Conservation (phyloP, 2,888 invertebrate genomes). For the Thelaira solivaga region DNA sequence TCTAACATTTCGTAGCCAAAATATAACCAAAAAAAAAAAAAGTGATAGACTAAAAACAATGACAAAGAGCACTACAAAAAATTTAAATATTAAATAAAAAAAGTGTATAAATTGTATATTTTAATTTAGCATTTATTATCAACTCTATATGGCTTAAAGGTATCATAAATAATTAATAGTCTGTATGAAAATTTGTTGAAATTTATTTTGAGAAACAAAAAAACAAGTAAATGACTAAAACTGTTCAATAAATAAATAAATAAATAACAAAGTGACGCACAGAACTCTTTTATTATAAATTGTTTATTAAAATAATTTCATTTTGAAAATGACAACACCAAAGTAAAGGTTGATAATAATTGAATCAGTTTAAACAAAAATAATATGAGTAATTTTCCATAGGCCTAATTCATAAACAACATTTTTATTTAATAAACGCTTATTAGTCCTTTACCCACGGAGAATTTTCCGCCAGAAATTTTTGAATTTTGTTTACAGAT, state of each 20-base stretch:
- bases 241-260: slow-evolving; percentile 6
- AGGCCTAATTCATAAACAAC: too few species aligned
- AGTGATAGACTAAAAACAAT: not conserved
- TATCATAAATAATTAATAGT: slow-evolving; percentile 55
- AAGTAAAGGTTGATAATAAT: not conserved
- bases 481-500: too few species aligned
- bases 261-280: slow-evolving; percentile 32
- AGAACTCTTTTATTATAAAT: slow-evolving; percentile 32
- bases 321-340: not conserved
- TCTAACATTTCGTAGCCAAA: slow-evolving; percentile 15
- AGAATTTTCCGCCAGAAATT: too few species aligned
- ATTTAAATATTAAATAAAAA: not conserved
- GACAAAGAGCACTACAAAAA: not conserved
- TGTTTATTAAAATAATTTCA: slow-evolving; percentile 13
- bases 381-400: too few species aligned
- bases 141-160: slow-evolving; percentile 35
- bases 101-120: slow-evolving; percentile 19
- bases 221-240: too few species aligned
- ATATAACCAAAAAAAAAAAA: not conserved
- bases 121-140: slow-evolving; percentile 30
- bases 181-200: slow-evolving; percentile 36
- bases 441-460: too few species aligned
- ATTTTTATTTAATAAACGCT: too few species aligned
- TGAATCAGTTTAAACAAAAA: not conserved
- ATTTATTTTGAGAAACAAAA: slow-evolving; percentile 23